Evolutionary conservation across 2,888 invertebrate species (phyloP).

Genomic region (Anticlea derivata): DNA sequence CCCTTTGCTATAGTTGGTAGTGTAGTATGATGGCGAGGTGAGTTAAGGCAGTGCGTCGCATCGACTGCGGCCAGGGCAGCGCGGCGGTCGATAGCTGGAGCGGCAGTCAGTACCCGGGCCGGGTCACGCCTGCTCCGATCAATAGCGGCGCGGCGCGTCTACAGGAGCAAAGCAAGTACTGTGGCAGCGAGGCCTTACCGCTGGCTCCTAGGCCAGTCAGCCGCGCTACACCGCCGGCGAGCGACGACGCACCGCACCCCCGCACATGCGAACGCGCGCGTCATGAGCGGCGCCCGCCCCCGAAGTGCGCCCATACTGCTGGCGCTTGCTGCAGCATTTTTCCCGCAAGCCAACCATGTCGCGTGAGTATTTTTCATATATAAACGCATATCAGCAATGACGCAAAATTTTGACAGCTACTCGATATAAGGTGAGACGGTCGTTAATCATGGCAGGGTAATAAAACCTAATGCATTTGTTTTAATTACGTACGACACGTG

Average conservation of each 20-base stretch:
- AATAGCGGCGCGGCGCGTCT: slow-evolving; percentile 68
- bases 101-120: slow-evolving; percentile 73
- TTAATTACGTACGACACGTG: slow-evolving; percentile 26
- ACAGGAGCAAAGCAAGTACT: slow-evolving; percentile 63
- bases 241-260: slow-evolving; percentile 41
- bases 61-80: slow-evolving; percentile 57
- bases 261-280: slow-evolving; percentile 71
- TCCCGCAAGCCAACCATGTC: slow-evolving; percentile 84
- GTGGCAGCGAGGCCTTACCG: slow-evolving; percentile 49
- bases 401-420: slow-evolving; percentile 40
- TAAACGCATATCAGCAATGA: slow-evolving; percentile 4
- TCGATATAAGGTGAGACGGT: slow-evolving; percentile 43
- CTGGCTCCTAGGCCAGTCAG: slow-evolving; percentile 59
- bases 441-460: slow-evolving; percentile 44
- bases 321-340: slow-evolving; percentile 84
- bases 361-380: slow-evolving; percentile 77
- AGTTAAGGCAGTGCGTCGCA: slow-evolving; percentile 61
- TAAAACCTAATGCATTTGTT: slow-evolving; percentile 45
- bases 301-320: slow-evolving; percentile 84
- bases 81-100: slow-evolving; percentile 73
- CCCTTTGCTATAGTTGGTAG: slow-evolving; percentile 37
- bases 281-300: slow-evolving; percentile 83
- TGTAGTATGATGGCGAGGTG: slow-evolving; percentile 67
- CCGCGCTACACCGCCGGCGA: slow-evolving; percentile 62
- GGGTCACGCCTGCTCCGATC: slow-evolving; percentile 71